Evolutionary conservation across 1,140 invertebrate species (phyloP), one percentile per base, ranked within the genome.

Genomic region (Plectrocnemia conspersa): DNA sequence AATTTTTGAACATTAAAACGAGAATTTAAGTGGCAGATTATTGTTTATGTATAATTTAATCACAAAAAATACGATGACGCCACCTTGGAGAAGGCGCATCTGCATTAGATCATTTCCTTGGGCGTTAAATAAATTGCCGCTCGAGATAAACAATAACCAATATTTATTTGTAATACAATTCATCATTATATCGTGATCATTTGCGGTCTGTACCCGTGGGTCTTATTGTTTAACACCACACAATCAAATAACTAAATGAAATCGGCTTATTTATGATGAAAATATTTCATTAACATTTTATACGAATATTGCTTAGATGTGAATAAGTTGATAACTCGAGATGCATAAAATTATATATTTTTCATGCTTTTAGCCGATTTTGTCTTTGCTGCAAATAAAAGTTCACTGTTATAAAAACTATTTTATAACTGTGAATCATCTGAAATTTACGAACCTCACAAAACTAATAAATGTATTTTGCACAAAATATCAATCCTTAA

Each of bases 111-210:
- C 10, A 25, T 38, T 29, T 24, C 55, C 56, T 25, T 11, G 33
- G 49, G 56, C 56, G 32, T 40, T n/a, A 47, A 53, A 53, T 35
- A 53, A 58, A 58, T 58, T 58, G 56, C 49, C 53, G 47, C 52
- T 32, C 27, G 56, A 52, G 50, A 24, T 53, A 58, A 47, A 23
- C 56, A 58, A 58, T 58, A 58, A 58, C 56, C 56, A 53, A 58
- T 58, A 47, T 58, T 58, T 58, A 58, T 58, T 53, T 53, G 49
- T 45, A 58, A 38, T 47, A 38, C 56, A 40, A 53, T 58, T 58
- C 48, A 58, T 58, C 49, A 49, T 27, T 13, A 35, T 13, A 25
- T 50, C 45, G 36, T 40, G 46, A 41, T 40, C 45, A 47, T 38
- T 56, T 56, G 46, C 54, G 49, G 46, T 48, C 25, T 25, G n/a